Conservation (phyloP, 2,113 vertebrate genomes). For the Microcebus griseorufus region DNA sequence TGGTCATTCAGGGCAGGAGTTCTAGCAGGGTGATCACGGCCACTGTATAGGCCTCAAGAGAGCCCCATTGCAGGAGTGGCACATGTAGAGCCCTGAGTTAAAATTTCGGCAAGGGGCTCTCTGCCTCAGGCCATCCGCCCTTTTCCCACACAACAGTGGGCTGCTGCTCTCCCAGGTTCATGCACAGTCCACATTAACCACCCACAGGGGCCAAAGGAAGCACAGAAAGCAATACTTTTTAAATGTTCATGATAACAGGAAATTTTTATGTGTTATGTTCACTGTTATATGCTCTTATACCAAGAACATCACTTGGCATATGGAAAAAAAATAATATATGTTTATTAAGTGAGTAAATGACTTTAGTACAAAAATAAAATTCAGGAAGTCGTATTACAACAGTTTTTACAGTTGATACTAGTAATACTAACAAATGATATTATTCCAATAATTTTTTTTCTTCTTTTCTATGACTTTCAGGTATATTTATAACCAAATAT, state of each 20-base stretch:
- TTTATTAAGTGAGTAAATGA: neutral
- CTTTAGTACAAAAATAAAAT: neutral
- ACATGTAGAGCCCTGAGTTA: too few relatives aligned
- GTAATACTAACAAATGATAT: neutral
- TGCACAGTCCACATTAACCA: too few relatives aligned
- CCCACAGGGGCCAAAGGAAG: too few relatives aligned
- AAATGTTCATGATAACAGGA: neutral
- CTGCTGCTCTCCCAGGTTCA: too few relatives aligned
- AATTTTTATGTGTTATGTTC: neutral
- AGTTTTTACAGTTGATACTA: neutral
- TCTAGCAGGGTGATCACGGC: too few relatives aligned
- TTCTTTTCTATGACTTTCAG: neutral
- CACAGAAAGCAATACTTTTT: neutral
- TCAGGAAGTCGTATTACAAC: neutral
- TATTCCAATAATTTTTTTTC: neutral
- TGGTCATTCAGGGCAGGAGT: too few relatives aligned
- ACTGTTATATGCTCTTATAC: neutral
- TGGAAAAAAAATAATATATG: neutral
- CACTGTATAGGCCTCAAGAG: too few relatives aligned
- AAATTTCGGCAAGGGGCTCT: too few relatives aligned
- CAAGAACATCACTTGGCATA: neutral
- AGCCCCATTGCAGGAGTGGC: too few relatives aligned
- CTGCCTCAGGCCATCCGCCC: too few relatives aligned
- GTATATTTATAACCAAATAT: neutral
- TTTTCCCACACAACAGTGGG: too few relatives aligned